phyloP scores from a whole-genome alignment of 1,140 invertebrate genomes.

The Chionoecetes opilio region DNA sequence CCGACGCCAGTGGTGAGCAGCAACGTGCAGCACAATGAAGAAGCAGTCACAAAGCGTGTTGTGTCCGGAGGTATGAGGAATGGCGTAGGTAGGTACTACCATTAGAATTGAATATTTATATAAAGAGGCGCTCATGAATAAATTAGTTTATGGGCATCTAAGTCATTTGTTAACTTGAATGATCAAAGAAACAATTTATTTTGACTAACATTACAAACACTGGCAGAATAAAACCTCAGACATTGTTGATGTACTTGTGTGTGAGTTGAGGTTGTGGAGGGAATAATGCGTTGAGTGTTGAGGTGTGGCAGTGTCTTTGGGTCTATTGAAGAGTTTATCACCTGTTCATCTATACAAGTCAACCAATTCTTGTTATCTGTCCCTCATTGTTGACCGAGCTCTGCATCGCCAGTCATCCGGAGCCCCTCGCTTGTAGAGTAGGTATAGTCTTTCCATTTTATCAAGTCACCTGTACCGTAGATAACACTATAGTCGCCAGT shows the following conservation, averaged over 20 bases:
- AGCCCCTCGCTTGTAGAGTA: not conserved
- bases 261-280: slow-evolving; percentile 12
- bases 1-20: not conserved
- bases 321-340: not conserved
- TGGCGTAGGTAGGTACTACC: not conserved
- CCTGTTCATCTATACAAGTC: slow-evolving; percentile 4
- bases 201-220: slow-evolving; percentile 13
- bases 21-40: not conserved
- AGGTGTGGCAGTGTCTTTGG: too few relatives aligned
- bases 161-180: not conserved
- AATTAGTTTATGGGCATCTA: slow-evolving; percentile 14
- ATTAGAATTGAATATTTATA: not conserved
- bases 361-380: not conserved
- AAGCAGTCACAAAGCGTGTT: not conserved
- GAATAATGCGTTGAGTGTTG: too few relatives aligned
- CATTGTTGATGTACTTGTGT: slow-evolving; percentile 13
- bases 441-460: not conserved
- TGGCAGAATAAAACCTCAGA: not conserved
- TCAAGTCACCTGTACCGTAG: too few relatives aligned
- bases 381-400: slow-evolving; percentile 25
- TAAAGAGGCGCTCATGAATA: not conserved
- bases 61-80: not conserved
- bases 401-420: slow-evolving; percentile 24
- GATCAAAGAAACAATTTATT: not conserved
- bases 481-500: too few relatives aligned